phyloP scores from a whole-genome alignment of 1,140 invertebrate species.

The Hyles vespertilio region DNA sequence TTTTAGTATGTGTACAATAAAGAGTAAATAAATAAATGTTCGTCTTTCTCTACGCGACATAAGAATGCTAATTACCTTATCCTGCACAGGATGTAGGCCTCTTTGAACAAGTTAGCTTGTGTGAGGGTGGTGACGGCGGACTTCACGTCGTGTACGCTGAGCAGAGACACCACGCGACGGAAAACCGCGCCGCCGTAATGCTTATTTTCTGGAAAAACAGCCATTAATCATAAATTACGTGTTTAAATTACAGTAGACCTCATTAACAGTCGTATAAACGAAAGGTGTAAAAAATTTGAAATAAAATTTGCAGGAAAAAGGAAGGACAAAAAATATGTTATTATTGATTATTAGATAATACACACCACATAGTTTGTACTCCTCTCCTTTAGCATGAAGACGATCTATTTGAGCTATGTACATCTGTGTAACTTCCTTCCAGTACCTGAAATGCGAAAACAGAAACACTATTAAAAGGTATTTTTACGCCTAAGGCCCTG shows the following conservation, averaged over 20 bases:
- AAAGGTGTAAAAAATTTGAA: too few species aligned
- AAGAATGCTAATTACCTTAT: conserved; percentile 34
- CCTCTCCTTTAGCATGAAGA: conserved; percentile 37
- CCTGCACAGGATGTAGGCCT: conserved; percentile 51
- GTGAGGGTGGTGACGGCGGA: conserved; percentile 35
- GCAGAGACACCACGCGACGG: conserved; percentile 33
- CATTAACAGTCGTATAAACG: too few species aligned
- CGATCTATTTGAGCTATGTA: conserved; percentile 58
- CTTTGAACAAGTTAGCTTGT: conserved; percentile 33
- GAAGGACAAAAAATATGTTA: too few species aligned
- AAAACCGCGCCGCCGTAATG: conserved; percentile 40
- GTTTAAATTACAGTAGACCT: too few species aligned
- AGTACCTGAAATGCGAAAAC: conserved; percentile 39
- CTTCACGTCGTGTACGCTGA: conserved; percentile 49
- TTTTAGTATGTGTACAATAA: too few species aligned
- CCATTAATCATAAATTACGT: too few species aligned
- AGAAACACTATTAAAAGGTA: background rate
- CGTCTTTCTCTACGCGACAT: too few species aligned
- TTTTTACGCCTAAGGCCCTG: background rate
- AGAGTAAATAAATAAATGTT: too few species aligned
- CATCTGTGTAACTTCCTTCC: conserved; percentile 54
- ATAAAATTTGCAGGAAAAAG: too few species aligned
- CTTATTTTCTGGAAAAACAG: conserved; percentile 18
- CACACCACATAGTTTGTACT: conserved; percentile 38
- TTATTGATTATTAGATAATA: background rate